Conservation (phyloP, 2,113 vertebrate species). For the Melanocharis versteri region DNA sequence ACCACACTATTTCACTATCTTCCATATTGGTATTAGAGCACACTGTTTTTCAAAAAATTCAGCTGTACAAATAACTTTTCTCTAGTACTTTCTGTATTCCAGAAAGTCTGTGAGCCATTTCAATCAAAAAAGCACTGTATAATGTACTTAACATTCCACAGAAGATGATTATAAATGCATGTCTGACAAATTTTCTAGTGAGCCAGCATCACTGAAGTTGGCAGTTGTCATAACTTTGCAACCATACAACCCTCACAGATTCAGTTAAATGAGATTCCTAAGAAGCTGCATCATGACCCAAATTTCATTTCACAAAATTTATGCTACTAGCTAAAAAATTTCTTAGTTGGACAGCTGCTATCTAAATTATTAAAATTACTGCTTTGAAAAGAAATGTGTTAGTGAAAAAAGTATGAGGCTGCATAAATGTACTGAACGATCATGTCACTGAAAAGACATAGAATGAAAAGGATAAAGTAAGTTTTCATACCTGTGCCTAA, state of each 20-base stretch:
- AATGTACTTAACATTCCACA: not conserved
- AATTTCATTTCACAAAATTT: not conserved
- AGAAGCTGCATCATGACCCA: not conserved
- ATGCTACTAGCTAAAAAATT: not conserved
- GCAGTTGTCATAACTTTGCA: not conserved
- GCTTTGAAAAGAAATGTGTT: not conserved
- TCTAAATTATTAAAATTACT: not conserved
- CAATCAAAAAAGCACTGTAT: not conserved
- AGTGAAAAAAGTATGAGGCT: not conserved
- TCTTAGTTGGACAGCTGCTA: not conserved
- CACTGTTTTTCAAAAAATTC: not conserved
- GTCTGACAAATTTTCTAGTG: not conserved
- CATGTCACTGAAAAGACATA: not conserved
- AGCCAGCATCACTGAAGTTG: not conserved
- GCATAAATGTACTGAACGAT: not conserved
- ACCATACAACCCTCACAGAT: not conserved
- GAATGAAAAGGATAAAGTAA: not conserved
- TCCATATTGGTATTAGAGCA: not conserved
- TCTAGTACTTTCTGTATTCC: not conserved
- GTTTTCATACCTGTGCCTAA: not conserved
- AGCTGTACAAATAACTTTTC: accelerated
- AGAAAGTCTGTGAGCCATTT: not conserved
- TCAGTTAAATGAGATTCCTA: not conserved
- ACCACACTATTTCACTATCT: not conserved
- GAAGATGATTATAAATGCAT: not conserved